Conservation (phyloP, 2,797 vertebrate genomes). For the Pangasius krempfi region DNA sequence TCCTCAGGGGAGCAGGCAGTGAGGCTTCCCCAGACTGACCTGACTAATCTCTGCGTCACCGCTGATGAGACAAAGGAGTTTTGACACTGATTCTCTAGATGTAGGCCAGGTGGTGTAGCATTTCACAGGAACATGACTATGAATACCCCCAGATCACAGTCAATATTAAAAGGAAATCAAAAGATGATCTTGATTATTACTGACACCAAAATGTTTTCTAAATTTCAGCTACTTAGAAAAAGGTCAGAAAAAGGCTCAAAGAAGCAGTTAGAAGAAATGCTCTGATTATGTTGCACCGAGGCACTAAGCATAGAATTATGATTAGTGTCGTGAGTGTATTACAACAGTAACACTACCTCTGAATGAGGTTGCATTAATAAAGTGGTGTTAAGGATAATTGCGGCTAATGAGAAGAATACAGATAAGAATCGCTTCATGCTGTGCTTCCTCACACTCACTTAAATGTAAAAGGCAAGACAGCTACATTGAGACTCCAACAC, state of each 20-base stretch:
- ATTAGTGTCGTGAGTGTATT: slow-evolving; percentile 10
- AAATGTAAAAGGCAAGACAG: not conserved
- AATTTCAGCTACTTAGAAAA: not conserved
- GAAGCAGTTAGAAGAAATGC: not conserved
- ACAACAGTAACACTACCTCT: slow-evolving; percentile 11
- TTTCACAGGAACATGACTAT: not conserved
- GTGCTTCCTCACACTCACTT: slow-evolving; percentile 14
- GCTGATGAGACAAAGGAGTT: not conserved
- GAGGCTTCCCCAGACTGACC: slow-evolving; percentile 6
- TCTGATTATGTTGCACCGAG: not conserved
- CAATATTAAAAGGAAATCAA: not conserved
- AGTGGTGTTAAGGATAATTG: slow-evolving; percentile 9
- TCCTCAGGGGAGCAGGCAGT: slow-evolving; percentile 21
- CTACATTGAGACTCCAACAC: not conserved
- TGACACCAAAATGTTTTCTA: not conserved
- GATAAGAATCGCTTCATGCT: not conserved
- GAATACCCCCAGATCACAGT: not conserved
- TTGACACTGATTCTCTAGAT: slow-evolving; percentile 26
- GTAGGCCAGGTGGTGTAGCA: not conserved
- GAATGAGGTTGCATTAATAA: slow-evolving; percentile 16
- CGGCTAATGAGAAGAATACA: not conserved
- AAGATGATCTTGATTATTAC: not conserved
- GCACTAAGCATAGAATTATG: not conserved
- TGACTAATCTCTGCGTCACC: slow-evolving; percentile 20
- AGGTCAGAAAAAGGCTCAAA: not conserved